Conservation (phyloP, 2,113 vertebrate species). For the Antechinus stuartii region DNA sequence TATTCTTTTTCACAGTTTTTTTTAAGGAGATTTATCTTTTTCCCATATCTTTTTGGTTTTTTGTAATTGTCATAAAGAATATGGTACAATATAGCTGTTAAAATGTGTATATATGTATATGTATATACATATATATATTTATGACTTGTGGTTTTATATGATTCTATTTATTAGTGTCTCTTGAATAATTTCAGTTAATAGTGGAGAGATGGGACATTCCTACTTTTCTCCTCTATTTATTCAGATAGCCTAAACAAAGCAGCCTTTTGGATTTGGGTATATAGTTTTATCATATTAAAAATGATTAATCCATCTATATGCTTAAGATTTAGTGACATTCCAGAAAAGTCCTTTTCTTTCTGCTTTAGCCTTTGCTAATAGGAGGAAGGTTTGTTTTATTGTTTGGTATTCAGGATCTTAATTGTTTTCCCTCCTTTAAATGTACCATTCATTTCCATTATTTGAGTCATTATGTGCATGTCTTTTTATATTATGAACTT, state of each 20-base stretch:
- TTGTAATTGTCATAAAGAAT: not conserved
- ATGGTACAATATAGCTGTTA: not conserved
- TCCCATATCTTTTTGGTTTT: too few relatives aligned
- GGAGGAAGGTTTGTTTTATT: not conserved
- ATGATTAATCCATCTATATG: not conserved
- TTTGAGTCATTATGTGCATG: not conserved
- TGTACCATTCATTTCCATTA: not conserved
- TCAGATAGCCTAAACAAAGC: not conserved
- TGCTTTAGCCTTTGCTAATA: not conserved
- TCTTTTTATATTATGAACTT: not conserved
- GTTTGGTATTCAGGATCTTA: not conserved
- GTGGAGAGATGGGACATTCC: too few relatives aligned
- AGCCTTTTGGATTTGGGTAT: not conserved
- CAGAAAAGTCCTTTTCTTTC: not conserved
- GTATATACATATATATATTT: not conserved
- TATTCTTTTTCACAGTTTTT: not conserved
- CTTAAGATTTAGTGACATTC: not conserved
- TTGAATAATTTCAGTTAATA: not conserved
- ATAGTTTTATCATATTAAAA: not conserved
- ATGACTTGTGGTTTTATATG: not conserved
- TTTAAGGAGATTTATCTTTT: not conserved
- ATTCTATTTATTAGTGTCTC: not conserved
- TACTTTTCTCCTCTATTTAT: not conserved
- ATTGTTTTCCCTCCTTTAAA: not conserved
- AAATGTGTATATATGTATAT: too few relatives aligned